These are phyloP conservation scores for Percopsis transmontana DNA, from an alignment of 2,113 vertebrate species.

Conservation along the genomic window DNA sequence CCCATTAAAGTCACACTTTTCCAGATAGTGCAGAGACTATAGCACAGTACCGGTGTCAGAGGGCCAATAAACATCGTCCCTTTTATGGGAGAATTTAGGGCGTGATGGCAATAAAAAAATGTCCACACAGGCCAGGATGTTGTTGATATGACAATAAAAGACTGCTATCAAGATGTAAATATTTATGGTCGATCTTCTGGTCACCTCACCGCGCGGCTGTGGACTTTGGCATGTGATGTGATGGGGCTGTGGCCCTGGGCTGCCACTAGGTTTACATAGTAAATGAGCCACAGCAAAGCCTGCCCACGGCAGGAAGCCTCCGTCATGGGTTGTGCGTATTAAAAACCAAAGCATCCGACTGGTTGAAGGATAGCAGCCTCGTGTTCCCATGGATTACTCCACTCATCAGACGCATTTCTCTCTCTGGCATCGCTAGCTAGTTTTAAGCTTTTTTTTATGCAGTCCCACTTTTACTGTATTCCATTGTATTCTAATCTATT, in stretches of 20 bases:
- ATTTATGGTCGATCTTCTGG: conserved; percentile 18
- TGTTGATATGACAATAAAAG: conserved; percentile 10
- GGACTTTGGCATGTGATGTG: conserved; percentile 16
- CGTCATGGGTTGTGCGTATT: neutral
- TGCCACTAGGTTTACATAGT: neutral
- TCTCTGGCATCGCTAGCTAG: too few species aligned
- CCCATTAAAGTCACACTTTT: too few species aligned
- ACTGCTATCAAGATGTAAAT: conserved; percentile 8
- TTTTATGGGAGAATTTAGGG: neutral
- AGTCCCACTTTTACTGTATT: too few species aligned
- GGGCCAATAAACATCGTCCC: neutral
- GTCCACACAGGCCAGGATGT: neutral
- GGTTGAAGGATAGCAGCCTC: too few species aligned
- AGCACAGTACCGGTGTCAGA: neutral
- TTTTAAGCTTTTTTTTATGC: too few species aligned
- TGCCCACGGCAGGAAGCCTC: neutral
- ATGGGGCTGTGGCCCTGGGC: neutral
- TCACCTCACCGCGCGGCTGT: neutral
- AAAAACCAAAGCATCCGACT: too few species aligned
- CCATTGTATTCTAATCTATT: too few species aligned
- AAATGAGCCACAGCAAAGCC: neutral
- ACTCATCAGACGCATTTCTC: too few species aligned
- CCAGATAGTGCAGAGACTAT: neutral
- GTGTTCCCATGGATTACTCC: too few species aligned
- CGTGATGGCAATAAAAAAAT: neutral